Evolutionary conservation across 2,888 invertebrate genomes (phyloP), one percentile per base, ranked within the genome.

Genomic region (Volucella bombylans): DNA sequence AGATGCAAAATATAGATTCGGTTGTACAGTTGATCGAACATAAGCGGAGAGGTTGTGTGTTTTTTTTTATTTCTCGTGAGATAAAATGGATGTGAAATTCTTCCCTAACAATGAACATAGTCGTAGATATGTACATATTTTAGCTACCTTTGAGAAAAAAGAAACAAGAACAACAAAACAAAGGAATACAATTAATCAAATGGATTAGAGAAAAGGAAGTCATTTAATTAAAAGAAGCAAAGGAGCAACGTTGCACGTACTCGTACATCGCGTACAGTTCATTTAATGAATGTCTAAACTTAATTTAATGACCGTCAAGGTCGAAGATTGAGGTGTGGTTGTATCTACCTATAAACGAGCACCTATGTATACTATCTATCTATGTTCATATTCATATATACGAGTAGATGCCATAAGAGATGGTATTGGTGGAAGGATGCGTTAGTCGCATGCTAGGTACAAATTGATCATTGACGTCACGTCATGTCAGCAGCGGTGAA

Each of bases 91-190:
- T 31, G 2, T 31, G 31, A 47, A 41, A 74, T 41, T 52, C 47
- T 76, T 59, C 67, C 47, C 88, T 88, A 88, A 88, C 88, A 87
- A 88, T 88, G 88, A 88, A 88, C 88, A 87, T 88, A n/a, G 88
- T 88, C 6, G 1, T 31, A 31, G 6, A 31, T 6, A 31, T 6
- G 6, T 6, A 31, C 6, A 6, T 6, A 31, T 6, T 1, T 87
- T 88, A 88, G 88, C 88, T 88, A 88, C 88, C 88, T 88, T 86
- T 15, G 87, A 82, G 73, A 82, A 83, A 72, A 79, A 80, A 54
- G 45, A 65, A 74, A 59, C 18, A 62, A 50, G 23, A 43, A 3
- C 4, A 31, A 31, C 31, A 6, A 31, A 6, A 31, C 6, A 31
- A 65, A 15, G 15, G 52, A 11, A 72, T 45, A 79, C 71, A 79